A percentile compares a stretch with the other conserved stretches of the same genome.
Conservation (phyloP, 2,797 vertebrate genomes). For the Periparus ater region DNA sequence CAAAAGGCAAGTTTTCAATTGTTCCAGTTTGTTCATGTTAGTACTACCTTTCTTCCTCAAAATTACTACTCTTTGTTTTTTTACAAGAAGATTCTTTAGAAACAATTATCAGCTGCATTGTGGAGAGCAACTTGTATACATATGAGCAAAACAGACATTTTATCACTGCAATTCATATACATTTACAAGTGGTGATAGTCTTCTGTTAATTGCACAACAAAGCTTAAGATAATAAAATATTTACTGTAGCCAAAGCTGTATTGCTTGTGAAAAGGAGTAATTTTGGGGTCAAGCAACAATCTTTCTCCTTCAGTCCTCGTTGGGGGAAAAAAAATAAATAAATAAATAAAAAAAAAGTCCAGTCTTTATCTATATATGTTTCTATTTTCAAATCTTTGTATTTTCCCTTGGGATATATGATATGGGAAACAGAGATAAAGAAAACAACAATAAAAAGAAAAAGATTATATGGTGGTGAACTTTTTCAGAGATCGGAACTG, state of each 20-base stretch:
- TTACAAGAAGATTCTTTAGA: background rate
- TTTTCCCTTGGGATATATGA: background rate
- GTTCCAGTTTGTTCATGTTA: background rate
- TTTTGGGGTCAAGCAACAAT: background rate
- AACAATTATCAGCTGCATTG: background rate
- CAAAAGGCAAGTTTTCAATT: background rate
- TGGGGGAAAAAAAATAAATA: accelerated
- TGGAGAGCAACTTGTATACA: background rate
- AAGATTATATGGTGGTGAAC: background rate
- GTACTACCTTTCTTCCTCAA: background rate
- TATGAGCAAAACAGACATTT: background rate
- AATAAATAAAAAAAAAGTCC: background rate
- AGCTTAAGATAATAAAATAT: background rate
- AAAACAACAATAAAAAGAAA: background rate
- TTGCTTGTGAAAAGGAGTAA: background rate
- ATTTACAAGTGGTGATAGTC: background rate
- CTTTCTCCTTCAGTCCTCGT: background rate
- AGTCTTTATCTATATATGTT: background rate
- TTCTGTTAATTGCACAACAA: background rate
- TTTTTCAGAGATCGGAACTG: background rate
- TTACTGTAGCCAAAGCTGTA: background rate
- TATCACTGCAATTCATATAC: background rate
- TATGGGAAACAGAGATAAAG: background rate
- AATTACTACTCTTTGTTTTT: background rate
- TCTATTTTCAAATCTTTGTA: background rate